Evolutionary conservation across 2,888 invertebrate genomes (phyloP), one percentile per base, ranked within the genome.

Genomic region (Masnerella sp.): DNA sequence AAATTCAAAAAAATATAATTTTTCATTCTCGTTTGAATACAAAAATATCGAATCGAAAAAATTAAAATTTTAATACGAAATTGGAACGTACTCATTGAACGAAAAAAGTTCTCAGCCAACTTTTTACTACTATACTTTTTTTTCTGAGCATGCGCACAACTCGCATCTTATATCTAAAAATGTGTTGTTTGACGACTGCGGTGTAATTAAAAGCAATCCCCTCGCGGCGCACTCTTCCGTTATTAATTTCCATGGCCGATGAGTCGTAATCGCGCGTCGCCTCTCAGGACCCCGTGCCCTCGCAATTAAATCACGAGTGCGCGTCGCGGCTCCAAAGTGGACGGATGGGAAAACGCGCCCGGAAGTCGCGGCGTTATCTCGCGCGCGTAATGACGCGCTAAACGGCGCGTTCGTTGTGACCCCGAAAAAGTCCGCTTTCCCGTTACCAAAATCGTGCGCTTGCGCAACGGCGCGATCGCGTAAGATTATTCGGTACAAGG

Each of bases 261-360:
- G 69, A 65, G 61, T 74, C 69, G 74, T 74, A 74, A 74, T 69
- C 64, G 74, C 64, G 74, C 74, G 69, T 65, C 64, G 70, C 67
- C 70, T 74, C 70, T 74, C 67, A 74, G 67, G 67, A 47, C 61
- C 70, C 78, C 76, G 67, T 70, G 77, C 67, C 54, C 71, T 75
- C 64, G 62, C 80, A 76, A 77, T 77, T 77, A 77, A 77, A 74
- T 79, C 78, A 77, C 79, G 78, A 80, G 77, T 56, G 75, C 52
- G 67, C 69, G 61, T 56, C 61, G 76, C 68, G 32, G 8, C 8
- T n/a, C 8, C 28, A 28, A 69, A 12, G 30, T 36, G 45, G 32
- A 18, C 20, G 42, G 25, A 25, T 43, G 25, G 22, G 64, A 65
- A 36, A 62, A 75, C 32, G 7, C 38, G 32, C 56, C 20, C 62